Evolutionary conservation across 2,113 vertebrate genomes (phyloP).

Genomic region (Trachemys scripta): DNA sequence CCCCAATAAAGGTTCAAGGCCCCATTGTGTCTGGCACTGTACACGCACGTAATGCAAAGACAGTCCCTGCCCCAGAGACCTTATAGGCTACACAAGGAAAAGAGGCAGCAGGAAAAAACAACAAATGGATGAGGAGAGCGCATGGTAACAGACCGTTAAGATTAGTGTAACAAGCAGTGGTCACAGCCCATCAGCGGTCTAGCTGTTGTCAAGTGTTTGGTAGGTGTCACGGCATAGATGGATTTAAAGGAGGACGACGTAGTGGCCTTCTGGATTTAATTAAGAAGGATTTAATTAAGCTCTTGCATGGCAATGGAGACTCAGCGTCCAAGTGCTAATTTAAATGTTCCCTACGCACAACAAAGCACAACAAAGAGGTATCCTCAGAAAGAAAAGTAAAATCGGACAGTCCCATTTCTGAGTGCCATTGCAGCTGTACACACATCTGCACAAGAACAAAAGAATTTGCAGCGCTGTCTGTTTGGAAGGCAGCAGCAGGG

Average conservation of each 20-base stretch:
- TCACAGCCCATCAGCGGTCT: fast-evolving
- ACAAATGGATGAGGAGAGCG: neutral
- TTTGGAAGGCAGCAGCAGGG: fast-evolving
- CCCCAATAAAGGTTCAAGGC: fast-evolving
- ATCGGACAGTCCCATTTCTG: neutral
- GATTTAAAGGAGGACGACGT: neutral
- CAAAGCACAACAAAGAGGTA: neutral
- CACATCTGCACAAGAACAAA: neutral
- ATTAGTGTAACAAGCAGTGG: neutral
- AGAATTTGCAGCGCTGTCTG: neutral
- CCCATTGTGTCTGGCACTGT: neutral
- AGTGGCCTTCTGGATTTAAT: neutral
- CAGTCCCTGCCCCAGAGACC: neutral
- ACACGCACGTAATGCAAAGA: neutral
- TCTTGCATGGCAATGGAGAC: neutral
- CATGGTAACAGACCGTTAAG: fast-evolving
- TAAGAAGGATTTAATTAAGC: neutral
- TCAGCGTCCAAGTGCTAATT: neutral
- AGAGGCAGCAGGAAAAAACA: neutral
- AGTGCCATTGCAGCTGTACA: fast-evolving
- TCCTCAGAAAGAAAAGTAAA: neutral
- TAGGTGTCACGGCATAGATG: neutral
- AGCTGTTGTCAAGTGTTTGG: neutral
- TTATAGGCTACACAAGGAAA: neutral
- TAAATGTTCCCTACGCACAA: neutral